Evolutionary conservation across 1,140 invertebrate species (phyloP).

Genomic region (Goniozus legneri): DNA sequence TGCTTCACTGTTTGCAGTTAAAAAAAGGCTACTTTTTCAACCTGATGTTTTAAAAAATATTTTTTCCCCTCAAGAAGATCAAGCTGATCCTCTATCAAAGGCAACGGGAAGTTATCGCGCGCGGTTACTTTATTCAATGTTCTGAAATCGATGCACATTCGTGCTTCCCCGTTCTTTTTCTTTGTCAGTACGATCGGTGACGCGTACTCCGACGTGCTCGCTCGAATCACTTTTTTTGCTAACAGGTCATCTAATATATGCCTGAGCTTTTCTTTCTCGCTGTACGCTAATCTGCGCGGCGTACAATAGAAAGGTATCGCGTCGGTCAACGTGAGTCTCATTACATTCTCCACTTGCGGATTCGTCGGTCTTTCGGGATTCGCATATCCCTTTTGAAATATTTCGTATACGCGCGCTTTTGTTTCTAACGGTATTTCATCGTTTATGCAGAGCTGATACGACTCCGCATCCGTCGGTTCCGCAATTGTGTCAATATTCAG

Average conservation of each 20-base stretch:
- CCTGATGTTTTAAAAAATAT: neutral
- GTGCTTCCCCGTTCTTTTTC: too few species aligned
- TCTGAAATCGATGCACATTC: too few species aligned
- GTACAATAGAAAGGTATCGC: conserved; percentile 6
- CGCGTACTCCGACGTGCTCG: neutral
- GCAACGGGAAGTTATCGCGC: too few species aligned
- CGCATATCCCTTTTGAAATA: neutral
- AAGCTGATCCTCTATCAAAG: conserved; percentile 2
- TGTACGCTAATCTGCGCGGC: conserved; percentile 6
- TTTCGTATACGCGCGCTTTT: neutral
- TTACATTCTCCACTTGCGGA: neutral
- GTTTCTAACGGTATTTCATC: neutral
- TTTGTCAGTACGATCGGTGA: too few species aligned
- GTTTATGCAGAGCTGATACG: conserved; percentile 1
- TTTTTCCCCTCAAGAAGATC: neutral
- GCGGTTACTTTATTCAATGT: too few species aligned
- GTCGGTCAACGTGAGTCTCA: conserved; percentile 1
- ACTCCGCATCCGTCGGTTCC: neutral
- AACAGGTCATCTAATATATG: conserved; percentile 4
- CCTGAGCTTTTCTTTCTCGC: conserved; percentile 4
- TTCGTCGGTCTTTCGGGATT: neutral
- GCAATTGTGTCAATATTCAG: conserved; percentile 8
- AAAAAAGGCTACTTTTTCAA: too few species aligned
- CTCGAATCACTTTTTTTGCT: neutral
- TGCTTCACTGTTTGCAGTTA: too few species aligned